Base-by-base conservation (phyloP, 2,113 vertebrate genomes). In the Tachysurus fulvidraco region DNA sequence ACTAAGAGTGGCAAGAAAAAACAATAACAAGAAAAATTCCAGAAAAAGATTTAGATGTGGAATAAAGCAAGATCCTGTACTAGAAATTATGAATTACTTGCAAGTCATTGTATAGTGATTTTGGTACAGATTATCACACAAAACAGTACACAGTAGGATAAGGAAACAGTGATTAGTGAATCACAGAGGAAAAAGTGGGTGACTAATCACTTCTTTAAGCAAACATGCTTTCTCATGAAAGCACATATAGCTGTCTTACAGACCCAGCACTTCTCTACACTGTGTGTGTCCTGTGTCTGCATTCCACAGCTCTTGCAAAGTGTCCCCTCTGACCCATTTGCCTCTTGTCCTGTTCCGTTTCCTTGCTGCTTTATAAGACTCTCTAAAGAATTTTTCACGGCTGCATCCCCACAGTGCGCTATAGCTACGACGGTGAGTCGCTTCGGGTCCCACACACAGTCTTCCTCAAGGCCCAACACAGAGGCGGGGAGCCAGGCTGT, bases 401-500 rank as follows among this genome's bases (percentile, higher is more conserved):
- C 82, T 21, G 82, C 0, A 60, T 92, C 88, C 19, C 71, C 69
- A 30, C 91, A 91, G 60, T 91, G 81, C 17, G 86, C 90, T 54
- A 92, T 88, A 13, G 86, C 91, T 13, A 87, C 73, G 83, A 92
- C 91, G 1, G 82, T 89, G 17, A 92, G 54, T 6, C 91, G 85
- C 57, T 89, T 90, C 2, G 92, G 91, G 79, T 92, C 88, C 86
- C 88, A 90, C 11, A 92, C 88, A 3, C 91, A 92, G 64, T 92
- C 92, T 65, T 92, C 92, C 60, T 92, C 91, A 16, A 23, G 25
- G 9, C 87, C 69, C 0, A 0, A 0, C 30, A 84, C 21, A 9
- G 46, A 7, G 9, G 88, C 5, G 5, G 92, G 92, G 44, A 92
- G 71, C 92, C 91, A 92, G n/a, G 92, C 92, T 46, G 91, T 90